Evolutionary conservation across 2,888 invertebrate genomes (phyloP), one percentile per base, ranked within the genome.

Genomic region (Eilema griseolum): DNA sequence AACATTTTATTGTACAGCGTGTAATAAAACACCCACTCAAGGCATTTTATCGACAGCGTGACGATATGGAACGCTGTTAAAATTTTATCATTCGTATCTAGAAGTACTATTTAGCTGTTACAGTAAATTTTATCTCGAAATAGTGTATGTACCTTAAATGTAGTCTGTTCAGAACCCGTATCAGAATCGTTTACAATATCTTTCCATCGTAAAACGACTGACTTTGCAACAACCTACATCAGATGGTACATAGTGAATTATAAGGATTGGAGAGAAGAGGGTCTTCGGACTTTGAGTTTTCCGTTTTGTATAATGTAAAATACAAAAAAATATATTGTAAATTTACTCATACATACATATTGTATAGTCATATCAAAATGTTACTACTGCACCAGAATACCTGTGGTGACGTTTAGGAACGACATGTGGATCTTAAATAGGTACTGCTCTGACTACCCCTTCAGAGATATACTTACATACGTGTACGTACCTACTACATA

Each of bases 21-120:
- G 74, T 81, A 81, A 85, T 89, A 87, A 89, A 90, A 89, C 88
- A 83, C 88, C 88, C 85, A 76, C 82, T 74, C 75, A 64, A 84
- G 73, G 74, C 79, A 84, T 86, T 89, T 89, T 89, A 89, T 87
- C 74, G 88, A 82, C 80, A 81, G 78, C 84, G 81, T 73, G 75
- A 77, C 74, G 70, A 76, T 72, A 76, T 74, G 72, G 76, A 78
- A 70, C 69, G 73, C 69, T 80, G 77, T 85, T 85, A 84, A 88
- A 84, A 81, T 80, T 85, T 84, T 81, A 85, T n/a, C 79, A 79
- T 81, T 81, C 80, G 80, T 80, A 79, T 81, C 76, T 83, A 81
- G 77, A 78, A 79, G 79, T 72, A 72, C 70, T 80, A 79, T 73
- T 82, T 82, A 81, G 75, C 74, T 70, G 69, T 74, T 71, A 33